A percentile compares a stretch with the other conserved stretches of the same genome.
phyloP scores from a whole-genome alignment of 2,797 vertebrate genomes.

The Cyclopterus lumpus region DNA sequence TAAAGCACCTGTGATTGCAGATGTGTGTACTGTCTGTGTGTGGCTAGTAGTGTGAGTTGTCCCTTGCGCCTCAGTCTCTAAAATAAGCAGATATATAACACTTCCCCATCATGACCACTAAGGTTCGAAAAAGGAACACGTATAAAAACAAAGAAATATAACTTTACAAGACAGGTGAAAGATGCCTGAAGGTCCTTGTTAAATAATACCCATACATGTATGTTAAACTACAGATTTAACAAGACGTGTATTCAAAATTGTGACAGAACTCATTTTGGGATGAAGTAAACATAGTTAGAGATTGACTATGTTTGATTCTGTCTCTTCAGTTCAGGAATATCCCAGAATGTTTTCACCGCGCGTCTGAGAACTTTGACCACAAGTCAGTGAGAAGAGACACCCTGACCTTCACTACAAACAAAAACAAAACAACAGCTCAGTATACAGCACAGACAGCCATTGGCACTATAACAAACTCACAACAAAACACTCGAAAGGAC shows the following conservation, averaged over 20 bases:
- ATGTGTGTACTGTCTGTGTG: slow-evolving; percentile 6
- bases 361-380: slow-evolving; percentile 37
- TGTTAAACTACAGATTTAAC: slow-evolving; percentile 2
- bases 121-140: not conserved
- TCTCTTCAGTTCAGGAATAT: slow-evolving; percentile 22
- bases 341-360: slow-evolving; percentile 60
- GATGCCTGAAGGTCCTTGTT: not conserved
- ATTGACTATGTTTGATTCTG: not conserved
- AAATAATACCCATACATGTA: no score
- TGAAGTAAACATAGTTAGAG: not conserved
- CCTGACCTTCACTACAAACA: slow-evolving; percentile 68
- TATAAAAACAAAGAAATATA: not conserved
- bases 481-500: slow-evolving; percentile 17
- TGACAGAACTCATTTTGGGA: not conserved
- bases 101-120: not conserved
- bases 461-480: not conserved
- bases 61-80: slow-evolving; percentile 23
- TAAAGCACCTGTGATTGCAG: slow-evolving; percentile 53
- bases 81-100: slow-evolving; percentile 46
- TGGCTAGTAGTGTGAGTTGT: slow-evolving; percentile 11
- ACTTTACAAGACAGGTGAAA: not conserved
- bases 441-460: slow-evolving; percentile 11
- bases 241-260: not conserved
- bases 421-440: slow-evolving; percentile 49
- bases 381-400: slow-evolving; percentile 51